A percentile compares a stretch with the other conserved stretches of the same genome.
These are phyloP conservation scores for Oryzias sinensis DNA, from an alignment of 2,797 vertebrate genomes.

Conservation along the genomic window DNA sequence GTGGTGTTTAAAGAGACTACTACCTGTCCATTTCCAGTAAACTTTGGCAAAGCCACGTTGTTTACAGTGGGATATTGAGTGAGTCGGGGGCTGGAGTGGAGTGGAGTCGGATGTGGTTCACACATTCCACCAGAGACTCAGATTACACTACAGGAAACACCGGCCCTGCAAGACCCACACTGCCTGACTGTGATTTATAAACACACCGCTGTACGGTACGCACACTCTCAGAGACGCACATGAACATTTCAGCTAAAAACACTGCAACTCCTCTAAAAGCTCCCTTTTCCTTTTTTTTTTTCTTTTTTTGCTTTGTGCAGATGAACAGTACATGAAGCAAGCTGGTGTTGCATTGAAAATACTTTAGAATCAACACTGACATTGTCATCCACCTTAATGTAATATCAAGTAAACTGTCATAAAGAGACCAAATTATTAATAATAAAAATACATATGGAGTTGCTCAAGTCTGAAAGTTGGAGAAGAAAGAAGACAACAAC, in stretches of 20 bases:
- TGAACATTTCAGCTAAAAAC: slow-evolving; percentile 29
- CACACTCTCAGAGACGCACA: slow-evolving; percentile 37
- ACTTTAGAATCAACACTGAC: too few relatives aligned
- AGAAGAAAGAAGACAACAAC: too few relatives aligned
- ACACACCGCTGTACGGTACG: slow-evolving; percentile 46
- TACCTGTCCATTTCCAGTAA: slow-evolving; percentile 56
- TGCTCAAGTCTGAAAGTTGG: too few relatives aligned
- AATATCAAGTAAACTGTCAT: too few relatives aligned
- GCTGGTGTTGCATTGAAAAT: neutral
- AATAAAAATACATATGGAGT: too few relatives aligned
- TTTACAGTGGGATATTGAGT: slow-evolving; percentile 72
- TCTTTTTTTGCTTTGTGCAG: neutral
- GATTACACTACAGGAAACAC: slow-evolving; percentile 78
- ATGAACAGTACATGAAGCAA: neutral
- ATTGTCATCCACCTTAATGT: too few relatives aligned
- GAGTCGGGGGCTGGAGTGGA: slow-evolving; percentile 65
- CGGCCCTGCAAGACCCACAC: slow-evolving; percentile 67
- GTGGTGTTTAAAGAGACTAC: slow-evolving; percentile 25
- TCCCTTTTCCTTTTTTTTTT: slow-evolving; percentile 47
- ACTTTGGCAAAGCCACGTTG: slow-evolving; percentile 50
- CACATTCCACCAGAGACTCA: slow-evolving; percentile 74
- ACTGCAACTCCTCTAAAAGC: slow-evolving; percentile 44
- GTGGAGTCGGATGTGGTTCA: slow-evolving; percentile 76
- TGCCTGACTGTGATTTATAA: slow-evolving; percentile 64
- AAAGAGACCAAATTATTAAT: too few relatives aligned